Percentiles rank a stretch among this genome's conserved stretches.
phyloP scores from a whole-genome alignment of 2,113 vertebrate species.

The Notothenia coriiceps region DNA sequence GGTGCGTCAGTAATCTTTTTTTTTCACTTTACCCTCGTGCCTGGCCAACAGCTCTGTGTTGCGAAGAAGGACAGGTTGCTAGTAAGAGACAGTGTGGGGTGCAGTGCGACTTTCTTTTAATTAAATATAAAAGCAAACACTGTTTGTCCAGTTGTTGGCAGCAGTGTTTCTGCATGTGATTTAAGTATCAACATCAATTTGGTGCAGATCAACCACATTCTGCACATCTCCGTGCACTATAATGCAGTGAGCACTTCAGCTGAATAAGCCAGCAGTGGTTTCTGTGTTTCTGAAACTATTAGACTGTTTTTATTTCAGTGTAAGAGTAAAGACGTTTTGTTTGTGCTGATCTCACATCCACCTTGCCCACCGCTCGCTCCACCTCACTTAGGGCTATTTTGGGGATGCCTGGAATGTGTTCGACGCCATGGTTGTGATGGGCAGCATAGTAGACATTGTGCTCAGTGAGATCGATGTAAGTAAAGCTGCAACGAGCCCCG shows the following conservation, averaged over 20 bases:
- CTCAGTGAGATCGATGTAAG: conserved; percentile 99
- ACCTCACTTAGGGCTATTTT: conserved; percentile 95
- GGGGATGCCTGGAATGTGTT: conserved; percentile 99
- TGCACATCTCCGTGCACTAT: not conserved
- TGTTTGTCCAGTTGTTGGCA: conserved; percentile 6
- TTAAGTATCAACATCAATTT: conserved; percentile 18
- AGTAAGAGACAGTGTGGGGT: conserved; percentile 87
- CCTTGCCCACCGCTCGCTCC: conserved; percentile 74
- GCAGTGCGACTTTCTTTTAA: conserved; percentile 53
- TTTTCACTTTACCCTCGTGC: conserved; percentile 30
- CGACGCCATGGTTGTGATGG: conserved; percentile 99
- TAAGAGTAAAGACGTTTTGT: conserved; percentile 28
- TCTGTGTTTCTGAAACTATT: conserved; percentile 20
- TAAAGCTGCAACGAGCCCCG: conserved; percentile 79
- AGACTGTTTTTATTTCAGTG: conserved; percentile 17
- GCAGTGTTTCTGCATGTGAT: conserved; percentile 40
- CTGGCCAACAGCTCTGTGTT: conserved; percentile 90
- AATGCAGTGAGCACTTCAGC: conserved; percentile 25
- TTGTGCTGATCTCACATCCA: conserved; percentile 32
- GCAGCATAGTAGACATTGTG: conserved; percentile 99
- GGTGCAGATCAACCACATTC: not conserved
- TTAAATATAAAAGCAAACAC: not conserved
- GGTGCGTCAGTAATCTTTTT: not conserved
- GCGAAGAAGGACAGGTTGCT: conserved; percentile 94
- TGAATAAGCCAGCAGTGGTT: conserved; percentile 30